Evolutionary conservation across 2,888 invertebrate species (phyloP).

Genomic region (Lasioglossum villosulum): DNA sequence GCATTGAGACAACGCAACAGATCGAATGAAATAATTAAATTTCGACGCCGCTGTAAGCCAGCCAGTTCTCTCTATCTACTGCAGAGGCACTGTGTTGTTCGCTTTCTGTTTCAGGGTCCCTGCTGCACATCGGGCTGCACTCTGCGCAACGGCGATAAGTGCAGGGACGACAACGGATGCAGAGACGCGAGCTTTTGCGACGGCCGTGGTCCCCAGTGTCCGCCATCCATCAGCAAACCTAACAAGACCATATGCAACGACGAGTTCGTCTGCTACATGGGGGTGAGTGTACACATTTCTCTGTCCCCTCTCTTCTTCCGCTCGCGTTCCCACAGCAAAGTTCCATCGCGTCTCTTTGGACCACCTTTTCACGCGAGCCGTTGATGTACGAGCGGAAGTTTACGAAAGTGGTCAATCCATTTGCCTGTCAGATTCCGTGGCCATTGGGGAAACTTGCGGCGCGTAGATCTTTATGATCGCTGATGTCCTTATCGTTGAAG

Average conservation of each 20-base stretch:
- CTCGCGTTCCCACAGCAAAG: not conserved
- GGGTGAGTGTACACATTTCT: conserved; percentile 87
- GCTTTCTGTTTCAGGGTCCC: conserved; percentile 89
- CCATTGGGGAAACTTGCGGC: conserved; percentile 16
- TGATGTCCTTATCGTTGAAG: not conserved
- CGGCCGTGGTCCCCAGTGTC: conserved; percentile 94
- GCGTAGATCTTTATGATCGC: conserved; percentile 19
- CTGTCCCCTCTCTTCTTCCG: conserved; percentile 3
- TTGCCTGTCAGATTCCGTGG: conserved; percentile 27
- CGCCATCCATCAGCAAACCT: conserved; percentile 94
- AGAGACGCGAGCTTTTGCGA: conserved; percentile 95
- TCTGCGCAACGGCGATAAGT: conserved; percentile 93
- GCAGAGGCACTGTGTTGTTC: not conserved
- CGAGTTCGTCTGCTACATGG: conserved; percentile 98
- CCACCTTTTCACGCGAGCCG: conserved; percentile 18
- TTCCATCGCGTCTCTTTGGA: conserved; percentile 21
- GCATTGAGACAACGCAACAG: too few relatives aligned
- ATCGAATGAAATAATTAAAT: not conserved
- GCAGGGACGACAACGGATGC: conserved; percentile 96
- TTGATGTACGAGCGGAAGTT: conserved; percentile 40
- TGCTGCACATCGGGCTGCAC: conserved; percentile 95
- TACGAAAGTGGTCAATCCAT: conserved; percentile 33
- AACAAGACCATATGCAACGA: conserved; percentile 98
- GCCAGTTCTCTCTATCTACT: not conserved
- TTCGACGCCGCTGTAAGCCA: not conserved